Base-by-base conservation (phyloP, 2,113 vertebrate species). In the Lepus europaeus region DNA sequence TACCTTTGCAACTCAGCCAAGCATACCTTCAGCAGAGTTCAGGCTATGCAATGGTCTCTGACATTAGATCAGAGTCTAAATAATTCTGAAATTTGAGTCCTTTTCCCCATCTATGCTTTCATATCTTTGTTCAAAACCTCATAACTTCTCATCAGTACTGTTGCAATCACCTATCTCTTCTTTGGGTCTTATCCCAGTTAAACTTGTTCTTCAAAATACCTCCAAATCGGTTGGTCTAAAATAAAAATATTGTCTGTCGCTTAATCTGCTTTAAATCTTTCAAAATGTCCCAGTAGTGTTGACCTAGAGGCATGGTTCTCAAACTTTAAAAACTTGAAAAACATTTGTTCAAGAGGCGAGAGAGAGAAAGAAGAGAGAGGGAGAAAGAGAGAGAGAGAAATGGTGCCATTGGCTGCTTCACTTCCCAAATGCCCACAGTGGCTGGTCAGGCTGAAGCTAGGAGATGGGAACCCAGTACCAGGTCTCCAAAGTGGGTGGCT, bases 51-150 rank as follows among this genome's bases (percentile, higher is more conserved):
- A 5, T 45, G 45, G 45, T 45, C 45, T 45, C 45, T 45, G 45
- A 45, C 45, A 45, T 45, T 45, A 45, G 45, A 45, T 45, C 7
- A 51, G 36, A 1, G 14, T 83, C 39, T 53, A 36, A 87, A 39
- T 64, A 87, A 90, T 96, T 92, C 69, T 84, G 74, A 89, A 78
- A 87, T 70, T 61, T 87, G 3, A 61, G 7, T 87, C 25, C 29
- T 72, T 77, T 66, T 33, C 20, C 4, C 20, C 6, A 66, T 51
- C 14, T 59, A 51, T 73, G 14, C 53, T 87, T 25, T 25, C 49
- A 73, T 33, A 79, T 51, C 29, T 66, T 83, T 63, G 78, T 80
- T 90, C 31, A 81, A 81, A 86, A 49, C 12, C 33, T 87, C 17
- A 59, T 83, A 72, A 83, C 61, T 9, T 83, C 36, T 78, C 81